Evolutionary conservation across 2,888 invertebrate genomes (phyloP).

Genomic region (Heteropelma amictum): DNA sequence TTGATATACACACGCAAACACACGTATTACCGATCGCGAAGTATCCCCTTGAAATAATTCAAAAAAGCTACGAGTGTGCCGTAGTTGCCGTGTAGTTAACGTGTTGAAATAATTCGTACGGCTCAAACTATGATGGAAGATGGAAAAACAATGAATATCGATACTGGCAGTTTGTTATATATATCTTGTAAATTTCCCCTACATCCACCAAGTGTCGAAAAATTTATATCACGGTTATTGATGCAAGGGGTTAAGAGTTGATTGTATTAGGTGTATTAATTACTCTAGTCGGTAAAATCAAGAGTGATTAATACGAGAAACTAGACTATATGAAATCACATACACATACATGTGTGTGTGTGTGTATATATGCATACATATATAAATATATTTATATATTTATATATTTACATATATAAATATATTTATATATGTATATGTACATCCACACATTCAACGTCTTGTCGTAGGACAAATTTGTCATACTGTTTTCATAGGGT

Average conservation of each 20-base stretch:
- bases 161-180: constrained; percentile 64
- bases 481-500: constrained; percentile 41
- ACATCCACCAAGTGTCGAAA: constrained; percentile 63
- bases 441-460: constrained; percentile 13
- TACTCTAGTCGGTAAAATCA: constrained; percentile 7
- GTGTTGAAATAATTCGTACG: constrained; percentile 27
- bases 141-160: constrained; percentile 40
- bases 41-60: neutral
- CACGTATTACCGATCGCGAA: neutral
- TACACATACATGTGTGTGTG: constrained; percentile 6
- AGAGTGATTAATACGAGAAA: constrained; percentile 42
- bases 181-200: constrained; percentile 68
- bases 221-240: constrained; percentile 69
- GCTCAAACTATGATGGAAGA: constrained; percentile 43
- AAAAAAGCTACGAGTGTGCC: constrained; percentile 8
- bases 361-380: constrained; percentile 5
- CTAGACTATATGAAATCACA: constrained; percentile 48
- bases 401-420: neutral
- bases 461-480: constrained; percentile 28
- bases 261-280: constrained; percentile 62
- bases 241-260: constrained; percentile 67
- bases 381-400: no score
- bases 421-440: constrained; percentile 15
- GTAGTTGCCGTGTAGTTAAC: neutral
- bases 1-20: neutral